Base-by-base conservation (phyloP, 2,113 vertebrate genomes). In the Eidolon helvum region DNA sequence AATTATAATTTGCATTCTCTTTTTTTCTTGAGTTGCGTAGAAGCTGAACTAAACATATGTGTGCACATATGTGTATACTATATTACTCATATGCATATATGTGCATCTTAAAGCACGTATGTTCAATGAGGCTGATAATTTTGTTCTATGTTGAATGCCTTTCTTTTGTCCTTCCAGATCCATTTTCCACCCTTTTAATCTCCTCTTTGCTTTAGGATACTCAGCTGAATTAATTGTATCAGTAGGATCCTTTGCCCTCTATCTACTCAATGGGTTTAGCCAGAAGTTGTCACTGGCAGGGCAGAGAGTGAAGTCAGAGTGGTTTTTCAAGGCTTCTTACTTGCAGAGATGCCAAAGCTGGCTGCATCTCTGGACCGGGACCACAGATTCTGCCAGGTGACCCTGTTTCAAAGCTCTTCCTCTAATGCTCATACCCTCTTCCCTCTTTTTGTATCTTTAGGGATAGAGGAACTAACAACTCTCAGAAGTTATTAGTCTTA, bases 391-490 rank as follows among this genome's bases (percentile, higher is more conserved):
- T 68, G 1, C 22, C 10, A 75, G 22, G 9, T 48, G 40, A 50
- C 19, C 22, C 18, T 21, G 5, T 5, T 71, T 63, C 45, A 19
- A 50, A 69, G 30, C 0, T 35, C 8, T 66, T 4, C 4, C 28
- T 65, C 48, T 5, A 43, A 5, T 10, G 1, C 10, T 50, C 5
- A n/a, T 22, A 61, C 61, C 14, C 22, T 30, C 18, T 28, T 28
- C 35, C 26, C 22, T 35, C 19, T 12, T 45, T 28, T 72, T 66
- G 8, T 15, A 74, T 4, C 6, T 45, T 90, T 45, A 92, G 22
- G 5, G 1, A 40, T 2, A 59, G 10, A 48, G 4, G 33, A 55
- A 55, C 6, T 12, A 75, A 40, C 0, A 48, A 2, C 6, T n/a
- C n/a, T 55, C 22, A 77, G 19, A 63, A 14, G 15, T 57, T 48